A percentile compares a stretch with the other conserved stretches of the same genome.
Evolutionary conservation across 35 echinoderm and acorn worm species (phyloP).

Genomic region (Diadema setosum): DNA sequence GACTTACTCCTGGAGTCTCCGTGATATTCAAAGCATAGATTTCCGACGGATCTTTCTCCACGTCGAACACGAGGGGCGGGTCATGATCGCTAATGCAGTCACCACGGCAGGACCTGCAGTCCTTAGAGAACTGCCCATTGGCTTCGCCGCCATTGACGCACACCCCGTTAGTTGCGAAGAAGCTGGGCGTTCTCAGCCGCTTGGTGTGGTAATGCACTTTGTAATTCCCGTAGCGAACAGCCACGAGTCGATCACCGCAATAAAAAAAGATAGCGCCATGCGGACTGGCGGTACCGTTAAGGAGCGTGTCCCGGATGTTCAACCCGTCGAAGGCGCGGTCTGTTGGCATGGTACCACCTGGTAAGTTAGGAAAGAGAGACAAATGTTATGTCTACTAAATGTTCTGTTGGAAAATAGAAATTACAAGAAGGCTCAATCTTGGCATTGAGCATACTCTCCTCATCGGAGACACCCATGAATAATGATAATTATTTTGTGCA

Average conservation of each 20-base stretch:
- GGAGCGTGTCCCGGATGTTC: background rate
- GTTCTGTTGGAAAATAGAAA: no score
- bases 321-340: conserved; percentile 24
- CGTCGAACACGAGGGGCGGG: conserved; percentile 38
- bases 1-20: background rate
- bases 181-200: background rate
- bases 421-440: no score
- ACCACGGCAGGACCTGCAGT: background rate
- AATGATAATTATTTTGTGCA: no score
- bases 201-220: conserved; percentile 16
- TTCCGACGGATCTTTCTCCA: conserved; percentile 37
- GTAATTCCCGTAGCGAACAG: conserved; percentile 15
- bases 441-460: no score
- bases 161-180: background rate
- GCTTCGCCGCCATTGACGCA: background rate
- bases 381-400: no score
- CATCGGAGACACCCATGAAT: no score
- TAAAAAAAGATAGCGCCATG: conserved; percentile 15
- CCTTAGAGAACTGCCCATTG: background rate
- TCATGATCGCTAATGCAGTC: conserved; percentile 8
- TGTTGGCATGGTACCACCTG: background rate
- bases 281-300: background rate
- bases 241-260: background rate
- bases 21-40: conserved; percentile 5
- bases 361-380: no score